phyloP scores from a whole-genome alignment of 2,888 invertebrate species.

The Thyatira batis region DNA sequence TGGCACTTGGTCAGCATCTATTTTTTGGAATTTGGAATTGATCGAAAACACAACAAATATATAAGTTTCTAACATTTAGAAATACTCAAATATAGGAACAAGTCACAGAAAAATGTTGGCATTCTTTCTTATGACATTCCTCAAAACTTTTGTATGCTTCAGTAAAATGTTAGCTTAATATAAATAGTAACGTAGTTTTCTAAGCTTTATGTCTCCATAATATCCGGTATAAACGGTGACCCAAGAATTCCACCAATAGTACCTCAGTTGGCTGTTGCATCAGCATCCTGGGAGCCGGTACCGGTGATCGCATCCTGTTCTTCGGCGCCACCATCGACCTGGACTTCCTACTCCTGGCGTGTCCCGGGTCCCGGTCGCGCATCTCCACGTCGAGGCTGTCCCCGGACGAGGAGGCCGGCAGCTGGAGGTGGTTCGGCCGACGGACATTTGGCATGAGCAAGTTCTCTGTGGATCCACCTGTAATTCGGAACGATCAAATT shows the following conservation, averaged over 20 bases:
- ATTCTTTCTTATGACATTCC: too few relatives aligned
- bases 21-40: too few relatives aligned
- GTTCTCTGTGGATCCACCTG: slow-evolving; percentile 75
- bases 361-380: slow-evolving; percentile 47
- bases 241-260: neutral
- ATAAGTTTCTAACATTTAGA: too few relatives aligned
- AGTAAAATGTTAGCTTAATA: too few relatives aligned
- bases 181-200: too few relatives aligned
- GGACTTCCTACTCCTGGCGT: slow-evolving; percentile 60
- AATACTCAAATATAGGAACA: too few relatives aligned
- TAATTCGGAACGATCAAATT: slow-evolving; percentile 23
- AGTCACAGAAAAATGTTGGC: too few relatives aligned
- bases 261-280: slow-evolving; percentile 56
- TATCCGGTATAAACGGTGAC: too few relatives aligned
- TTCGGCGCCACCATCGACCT: slow-evolving; percentile 70
- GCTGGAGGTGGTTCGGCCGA: slow-evolving; percentile 61
- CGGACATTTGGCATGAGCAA: slow-evolving; percentile 47
- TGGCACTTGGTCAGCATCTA: too few relatives aligned
- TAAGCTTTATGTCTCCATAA: too few relatives aligned
- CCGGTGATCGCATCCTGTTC: slow-evolving; percentile 58
- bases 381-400: slow-evolving; percentile 74
- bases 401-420: slow-evolving; percentile 71
- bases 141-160: too few relatives aligned
- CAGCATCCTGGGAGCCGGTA: slow-evolving; percentile 60
- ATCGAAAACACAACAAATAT: too few relatives aligned